Base-by-base conservation (phyloP, 2,797 vertebrate species). In the Balearica regulorum region DNA sequence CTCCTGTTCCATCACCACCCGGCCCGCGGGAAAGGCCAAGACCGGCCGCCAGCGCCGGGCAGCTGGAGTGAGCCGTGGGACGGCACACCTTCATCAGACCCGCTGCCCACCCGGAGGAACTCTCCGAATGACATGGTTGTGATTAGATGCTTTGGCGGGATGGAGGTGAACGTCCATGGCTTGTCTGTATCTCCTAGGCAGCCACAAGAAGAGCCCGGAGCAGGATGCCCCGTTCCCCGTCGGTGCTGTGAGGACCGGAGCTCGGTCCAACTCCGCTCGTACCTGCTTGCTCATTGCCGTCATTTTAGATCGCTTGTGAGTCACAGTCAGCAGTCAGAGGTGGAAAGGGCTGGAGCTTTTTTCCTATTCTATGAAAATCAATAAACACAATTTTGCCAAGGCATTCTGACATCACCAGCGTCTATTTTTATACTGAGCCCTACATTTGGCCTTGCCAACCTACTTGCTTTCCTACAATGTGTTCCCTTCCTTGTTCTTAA, bases 1-100 rank as follows among this genome's bases (percentile, higher is more conserved):
- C 39, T 28, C 41, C 29, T 0, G 20, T 16, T n/a, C 48, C n/a
- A 20, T 58, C 20, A n/a, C 44, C 28, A 8, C 12, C 64, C 25
- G 10, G 54, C 75, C 39, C 2, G 2, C 33, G 26, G 61, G 39
- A 51, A 62, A n/a, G 39, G 43, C 55, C 51, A 4, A 6, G 21
- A 2, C 69, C 2, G 33, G 43, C 33, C 72, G 13, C 26, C 61
- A 4, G 29, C 4, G 2, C 39, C 41, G 13, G 3, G 44, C 83
- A 14, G 2, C n/a, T 5, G 14, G 64, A 25, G 44, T 22, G 33
- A 6, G 26, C 15, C 55, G 1, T 2, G 4, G 31, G 53, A 0
- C 3, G 0, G 3, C n/a, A 19, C 8, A 0, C 9, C 0, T 17
- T 12, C 4, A 2, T 24, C 53, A 13, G 24, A 17, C 6, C 48